These are phyloP conservation scores for Caenorhabditis japonica DNA, from an alignment of 2,888 invertebrate species.

Conservation along the genomic window DNA sequence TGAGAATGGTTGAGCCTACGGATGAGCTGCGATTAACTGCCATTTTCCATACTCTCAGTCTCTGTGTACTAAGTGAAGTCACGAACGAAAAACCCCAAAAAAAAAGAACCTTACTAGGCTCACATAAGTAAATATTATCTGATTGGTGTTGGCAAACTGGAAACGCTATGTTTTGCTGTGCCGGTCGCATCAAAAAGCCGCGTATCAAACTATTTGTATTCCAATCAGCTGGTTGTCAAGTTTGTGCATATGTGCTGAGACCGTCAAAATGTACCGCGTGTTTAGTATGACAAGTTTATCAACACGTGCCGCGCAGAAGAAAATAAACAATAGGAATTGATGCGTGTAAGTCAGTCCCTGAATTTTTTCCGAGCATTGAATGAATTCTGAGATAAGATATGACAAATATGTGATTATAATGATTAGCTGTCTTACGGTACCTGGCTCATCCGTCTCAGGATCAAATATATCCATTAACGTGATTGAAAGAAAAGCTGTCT, in stretches of 20 bases:
- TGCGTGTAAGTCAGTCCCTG: neutral
- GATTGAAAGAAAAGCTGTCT: slow-evolving; percentile 6
- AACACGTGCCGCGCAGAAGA: slow-evolving; percentile 36
- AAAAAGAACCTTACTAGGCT: neutral
- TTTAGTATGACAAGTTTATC: slow-evolving; percentile 44
- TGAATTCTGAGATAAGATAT: neutral
- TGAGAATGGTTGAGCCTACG: slow-evolving; percentile 52
- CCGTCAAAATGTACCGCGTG: slow-evolving; percentile 26
- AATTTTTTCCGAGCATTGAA: no score
- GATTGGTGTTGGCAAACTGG: no score
- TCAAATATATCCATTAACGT: slow-evolving; percentile 16
- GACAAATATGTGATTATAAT: slow-evolving; percentile 7
- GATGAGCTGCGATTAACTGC: slow-evolving; percentile 58
- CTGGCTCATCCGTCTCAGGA: neutral
- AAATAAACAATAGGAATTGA: slow-evolving; percentile 21
- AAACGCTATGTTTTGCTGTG: no score
- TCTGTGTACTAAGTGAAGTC: neutral
- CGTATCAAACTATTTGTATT: neutral
- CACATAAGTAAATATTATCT: neutral
- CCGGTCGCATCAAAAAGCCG: no score
- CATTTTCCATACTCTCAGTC: slow-evolving; percentile 32
- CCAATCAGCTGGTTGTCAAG: neutral
- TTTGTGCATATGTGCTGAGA: no score
- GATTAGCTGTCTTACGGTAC: neutral
- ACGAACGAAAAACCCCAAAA: neutral